Evolutionary conservation across 2,797 vertebrate species (phyloP), one percentile per base, ranked within the genome.

Genomic region (Zenarchopterus dispar): DNA sequence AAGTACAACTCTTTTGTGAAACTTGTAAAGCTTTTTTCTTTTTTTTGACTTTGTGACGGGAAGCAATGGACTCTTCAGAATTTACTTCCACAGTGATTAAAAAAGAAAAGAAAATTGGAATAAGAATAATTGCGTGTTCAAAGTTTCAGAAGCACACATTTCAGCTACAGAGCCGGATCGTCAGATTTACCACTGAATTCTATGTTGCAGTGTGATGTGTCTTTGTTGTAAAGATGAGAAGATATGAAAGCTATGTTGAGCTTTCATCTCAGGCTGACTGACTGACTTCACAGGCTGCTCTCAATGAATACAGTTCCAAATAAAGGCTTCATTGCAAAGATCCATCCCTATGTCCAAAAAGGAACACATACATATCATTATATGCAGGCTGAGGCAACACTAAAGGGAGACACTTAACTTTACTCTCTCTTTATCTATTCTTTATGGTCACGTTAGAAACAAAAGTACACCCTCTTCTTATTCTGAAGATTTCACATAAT

Each of bases 151-250:
- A 55, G 17, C 8, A 16, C 3, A 1, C 18, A 39, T 55, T 49
- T 33, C 45, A 56, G 56, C 46, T 58, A 43, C 47, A 53, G 55
- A 47, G 51, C 56, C 57, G 52, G 6, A 26, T 31, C 13, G 26
- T 53, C 53, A 59, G 53, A 44, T 67, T 75, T 56, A 61, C 45
- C 36, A 19, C 31, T 58, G 59, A 56, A 5, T 46, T 52, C 18
- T 66, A 53, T 52, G 62, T 63, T 61, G 56, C 54, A 4, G n/a
- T 31, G 44, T 51, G 62, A 70, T 39, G 51, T 52, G 48, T 67
- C 62, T 82, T 78, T 86, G 70, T 82, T 78, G 74, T 70, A 5
- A 62, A 82, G 73, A 81, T 72, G 72, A 79, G 74, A 79, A 48
- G 77, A 75, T 71, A 61, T 75, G 56, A 86, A 80, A 76, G 63